Base-by-base conservation (phyloP, 2,888 invertebrate species). In the Drosophila birchii region DNA sequence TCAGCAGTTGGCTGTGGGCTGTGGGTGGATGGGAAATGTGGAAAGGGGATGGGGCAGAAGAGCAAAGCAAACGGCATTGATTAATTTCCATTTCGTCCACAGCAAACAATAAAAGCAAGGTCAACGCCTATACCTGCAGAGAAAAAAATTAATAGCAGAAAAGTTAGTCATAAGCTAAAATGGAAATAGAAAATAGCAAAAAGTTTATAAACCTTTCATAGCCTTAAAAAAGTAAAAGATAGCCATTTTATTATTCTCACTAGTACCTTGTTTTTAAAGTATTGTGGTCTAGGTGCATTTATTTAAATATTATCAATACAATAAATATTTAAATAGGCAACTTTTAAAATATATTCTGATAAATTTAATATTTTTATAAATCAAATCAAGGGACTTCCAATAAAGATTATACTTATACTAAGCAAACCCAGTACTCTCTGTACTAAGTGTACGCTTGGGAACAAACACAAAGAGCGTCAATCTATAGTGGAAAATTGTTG, bases 41-140 rank as follows among this genome's bases (percentile, higher is more conserved):
- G 47, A 11, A 29, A 0, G n/a, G 39, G 61, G 6, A 23, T 34
- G 61, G 41, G 12, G 47, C 36, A 23, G 61, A 23, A 70, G 84
- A 74, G 78, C 73, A 72, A 55, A 72, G 79, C 76, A 87, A 83
- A 85, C 69, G 78, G 86, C 86, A 83, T 83, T 87, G 88, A 83
- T 83, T 87, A 85, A 85, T 87, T 83, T 83, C 71, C 80, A 81
- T 87, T 85, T 75, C 78, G 55, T 59, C 76, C 73, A 67, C 74
- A 63, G 55, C 58, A 58, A 66, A 51, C 79, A 68, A 61, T 60
- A 67, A 84, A 63, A 54, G 79, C 71, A 79, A 86, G 81, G 79
- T 72, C 87, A 69, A 66, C 58, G 55, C 64, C 71, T 73, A 73
- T n/a, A 36, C 5, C 4, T 36, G 29, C 66, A 66, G 23, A 20